Base-by-base conservation (phyloP, 2,888 invertebrate species). In the Orthosia incerta region DNA sequence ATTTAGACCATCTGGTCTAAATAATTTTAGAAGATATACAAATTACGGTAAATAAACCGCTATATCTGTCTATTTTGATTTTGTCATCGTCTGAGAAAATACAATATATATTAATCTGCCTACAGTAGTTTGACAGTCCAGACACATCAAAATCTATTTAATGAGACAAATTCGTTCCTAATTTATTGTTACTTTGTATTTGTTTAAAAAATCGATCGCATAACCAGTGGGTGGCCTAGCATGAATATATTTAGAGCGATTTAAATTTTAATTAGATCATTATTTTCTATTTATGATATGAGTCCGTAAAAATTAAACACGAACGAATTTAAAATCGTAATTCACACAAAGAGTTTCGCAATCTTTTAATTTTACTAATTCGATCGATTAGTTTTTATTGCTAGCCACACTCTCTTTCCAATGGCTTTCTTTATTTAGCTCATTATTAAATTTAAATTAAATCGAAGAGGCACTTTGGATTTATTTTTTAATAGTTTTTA, bases 221-320 rank as follows among this genome's bases (percentile, higher is more conserved):
- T 72, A 76, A 76, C 68, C 84, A 76, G 85, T 79, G 67, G 79
- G 79, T 85, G 83, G 83, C 23, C 83, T 55, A 50, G 57, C 65
- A 75, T 76, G 79, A 84, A 79, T 81, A 75, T 57, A 74, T 79
- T 73, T 74, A 53, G 73, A 63, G n/a, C 39, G 20, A 83, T 84
- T 76, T 74, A 61, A 79, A 86, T 86, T 78, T 75, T 71, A 84
- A 84, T 85, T 53, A 69, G 59, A 50, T 50, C 50, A 70, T 79
- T 64, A 69, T 79, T 83, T 74, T 74, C 50, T 39, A 74, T 46
- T 75, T 74, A 68, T 48, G 53, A 83, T 45, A 70, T 51, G 39
- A n/a, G 31, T 68, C 64, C 23, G 55, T 73, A 57, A 74, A 67
- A 71, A 56, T 39, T 48, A 60, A 73, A 76, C 15, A 51, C 18